Conservation (phyloP, 1,140 invertebrate genomes). For the Asbolus verrucosus region DNA sequence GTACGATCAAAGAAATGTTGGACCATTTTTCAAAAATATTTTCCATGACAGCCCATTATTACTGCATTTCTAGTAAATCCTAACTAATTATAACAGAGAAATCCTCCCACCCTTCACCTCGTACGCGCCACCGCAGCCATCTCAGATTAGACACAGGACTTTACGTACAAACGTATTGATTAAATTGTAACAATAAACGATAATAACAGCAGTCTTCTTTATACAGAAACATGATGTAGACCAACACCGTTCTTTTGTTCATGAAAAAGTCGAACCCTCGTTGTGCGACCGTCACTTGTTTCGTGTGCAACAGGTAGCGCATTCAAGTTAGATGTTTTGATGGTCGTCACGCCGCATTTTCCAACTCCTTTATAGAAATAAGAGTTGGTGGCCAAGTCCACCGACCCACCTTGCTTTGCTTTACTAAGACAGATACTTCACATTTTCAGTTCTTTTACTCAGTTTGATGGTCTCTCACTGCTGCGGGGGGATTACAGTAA, state of each 20-base stretch:
- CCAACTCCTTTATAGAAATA: constrained; percentile 6
- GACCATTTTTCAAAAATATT: too few relatives aligned
- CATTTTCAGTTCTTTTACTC: constrained; percentile 4
- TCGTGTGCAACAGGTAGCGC: constrained; percentile 42
- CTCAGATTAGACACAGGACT: too few relatives aligned
- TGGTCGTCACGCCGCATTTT: constrained; percentile 25
- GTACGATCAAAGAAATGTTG: too few relatives aligned
- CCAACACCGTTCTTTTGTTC: constrained; percentile 13
- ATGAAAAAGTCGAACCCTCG: constrained; percentile 16
- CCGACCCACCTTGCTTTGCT: constrained; percentile 5
- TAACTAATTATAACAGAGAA: too few relatives aligned
- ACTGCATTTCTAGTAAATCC: too few relatives aligned
- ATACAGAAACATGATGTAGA: not conserved
- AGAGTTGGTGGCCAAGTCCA: constrained; percentile 2
- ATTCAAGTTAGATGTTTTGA: constrained; percentile 27
- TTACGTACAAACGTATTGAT: too few relatives aligned
- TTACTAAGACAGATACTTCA: not conserved
- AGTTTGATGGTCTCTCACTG: too few relatives aligned
- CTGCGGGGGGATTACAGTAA: too few relatives aligned
- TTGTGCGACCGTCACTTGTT: constrained; percentile 43
- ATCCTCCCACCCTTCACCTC: too few relatives aligned
- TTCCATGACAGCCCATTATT: too few relatives aligned
- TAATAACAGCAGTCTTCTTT: constrained; percentile 1
- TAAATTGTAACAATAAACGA: constrained; percentile 11
- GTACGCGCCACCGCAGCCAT: too few relatives aligned